Base-by-base conservation (phyloP, 2,113 vertebrate species). In the Catagonus wagneri region DNA sequence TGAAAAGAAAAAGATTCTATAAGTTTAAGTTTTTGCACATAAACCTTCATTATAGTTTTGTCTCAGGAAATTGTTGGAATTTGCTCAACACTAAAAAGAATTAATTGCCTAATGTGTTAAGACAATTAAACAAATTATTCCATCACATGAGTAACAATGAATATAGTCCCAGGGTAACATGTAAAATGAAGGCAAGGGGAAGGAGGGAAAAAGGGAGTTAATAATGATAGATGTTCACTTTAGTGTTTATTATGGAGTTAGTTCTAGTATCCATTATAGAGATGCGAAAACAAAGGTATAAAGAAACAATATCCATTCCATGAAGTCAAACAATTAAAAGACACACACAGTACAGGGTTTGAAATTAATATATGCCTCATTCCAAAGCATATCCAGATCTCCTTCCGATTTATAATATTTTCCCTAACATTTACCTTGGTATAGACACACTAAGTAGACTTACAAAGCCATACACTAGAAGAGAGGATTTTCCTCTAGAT, bases 41-140 rank as follows among this genome's bases (percentile, higher is more conserved):
- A 97, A 98, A 97, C 27, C 63, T 96, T 96, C 92, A 96, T 89
- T 97, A 96, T 93, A 76, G 80, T 96, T 98, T 97, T 84, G 93
- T 98, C 95, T 95, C 87, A 96, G 96, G 85, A 98, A 98, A 98
- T 66, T 91, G 86, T 90, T 81, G 74, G 96, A 97, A 98, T 98
- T 96, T 98, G 95, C 93, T 97, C 95, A 97, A 96, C 80, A 89
- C 56, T 97, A 95, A 97, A 98, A 97, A 96, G 95, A 58, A 93
- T 90, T 97, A 98, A 98, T 98, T 98, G 93, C 85, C 96, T 93
- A 97, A 96, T 97, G 63, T 95, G 95, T 83, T 68, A 96, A 98
- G 88, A 83, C 58, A 98, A 96, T 97, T 97, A 90, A 95, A 83
- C 95, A 97, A 98, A 98, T 96, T 76, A 90, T 97, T 95, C 91